Conservation (phyloP, 2,113 vertebrate genomes). For the Oenanthe melanoleuca region DNA sequence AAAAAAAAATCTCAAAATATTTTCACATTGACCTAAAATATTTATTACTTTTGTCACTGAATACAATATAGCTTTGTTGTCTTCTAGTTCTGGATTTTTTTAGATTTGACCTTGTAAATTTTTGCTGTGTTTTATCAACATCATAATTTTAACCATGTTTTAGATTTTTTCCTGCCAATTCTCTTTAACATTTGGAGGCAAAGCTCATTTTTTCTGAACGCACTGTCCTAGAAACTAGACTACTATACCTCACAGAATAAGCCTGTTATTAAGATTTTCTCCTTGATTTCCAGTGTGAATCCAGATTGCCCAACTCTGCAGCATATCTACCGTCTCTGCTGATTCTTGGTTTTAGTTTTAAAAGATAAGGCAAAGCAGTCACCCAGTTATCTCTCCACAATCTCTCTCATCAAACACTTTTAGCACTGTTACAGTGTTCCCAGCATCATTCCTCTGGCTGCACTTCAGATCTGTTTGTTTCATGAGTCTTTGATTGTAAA, state of each 20-base stretch:
- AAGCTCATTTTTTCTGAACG: background rate
- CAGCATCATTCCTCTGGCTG: background rate
- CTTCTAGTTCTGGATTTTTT: background rate
- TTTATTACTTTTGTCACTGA: background rate
- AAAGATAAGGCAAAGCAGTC: background rate
- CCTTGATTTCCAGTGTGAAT: background rate
- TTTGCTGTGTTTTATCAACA: background rate
- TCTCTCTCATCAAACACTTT: background rate
- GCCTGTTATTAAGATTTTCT: background rate
- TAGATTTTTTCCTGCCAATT: background rate
- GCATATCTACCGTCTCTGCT: background rate
- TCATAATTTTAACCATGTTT: background rate
- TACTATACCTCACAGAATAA: background rate
- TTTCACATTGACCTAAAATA: background rate
- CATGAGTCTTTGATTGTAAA: background rate
- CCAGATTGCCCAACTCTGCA: background rate
- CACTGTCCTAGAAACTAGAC: background rate
- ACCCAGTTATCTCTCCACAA: background rate
- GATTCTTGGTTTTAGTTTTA: background rate
- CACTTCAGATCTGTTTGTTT: background rate
- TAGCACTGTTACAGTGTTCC: background rate
- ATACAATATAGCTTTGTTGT: background rate
- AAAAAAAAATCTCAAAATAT: background rate
- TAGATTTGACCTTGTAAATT: background rate
- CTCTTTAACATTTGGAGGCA: background rate